phyloP scores from a whole-genome alignment of 2,797 vertebrate genomes.

The Brachyalestes nurse region DNA sequence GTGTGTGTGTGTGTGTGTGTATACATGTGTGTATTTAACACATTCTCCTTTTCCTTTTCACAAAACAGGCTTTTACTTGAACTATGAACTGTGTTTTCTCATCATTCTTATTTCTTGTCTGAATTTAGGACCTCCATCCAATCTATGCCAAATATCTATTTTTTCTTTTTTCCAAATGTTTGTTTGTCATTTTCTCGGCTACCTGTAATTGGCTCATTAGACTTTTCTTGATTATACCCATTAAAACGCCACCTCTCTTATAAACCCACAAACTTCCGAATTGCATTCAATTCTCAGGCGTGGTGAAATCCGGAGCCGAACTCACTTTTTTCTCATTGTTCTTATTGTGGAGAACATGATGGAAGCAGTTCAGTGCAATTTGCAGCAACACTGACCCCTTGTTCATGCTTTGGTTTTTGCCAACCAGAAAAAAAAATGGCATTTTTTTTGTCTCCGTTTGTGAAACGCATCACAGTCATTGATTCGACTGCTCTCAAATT shows the following conservation, averaged over 20 bases:
- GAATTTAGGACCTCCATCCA: conserved; percentile 14
- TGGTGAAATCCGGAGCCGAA: conserved; percentile 14
- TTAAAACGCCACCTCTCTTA: conserved; percentile 70
- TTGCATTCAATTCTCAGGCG: conserved; percentile 37
- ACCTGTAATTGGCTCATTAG: conserved; percentile 81
- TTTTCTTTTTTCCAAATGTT: conserved; percentile 5
- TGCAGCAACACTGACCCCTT: conserved; percentile 36
- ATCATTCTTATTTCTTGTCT: not conserved
- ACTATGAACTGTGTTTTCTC: too few relatives aligned
- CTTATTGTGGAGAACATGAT: conserved; percentile 13
- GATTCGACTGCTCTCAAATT: conserved; percentile 48
- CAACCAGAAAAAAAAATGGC: not conserved
- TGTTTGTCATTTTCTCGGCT: conserved; percentile 60
- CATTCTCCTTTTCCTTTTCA: too few relatives aligned
- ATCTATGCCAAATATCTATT: conserved; percentile 18
- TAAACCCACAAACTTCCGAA: conserved; percentile 45
- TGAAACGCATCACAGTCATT: conserved; percentile 58
- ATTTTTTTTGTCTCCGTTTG: conserved; percentile 47
- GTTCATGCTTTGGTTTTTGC: conserved; percentile 45
- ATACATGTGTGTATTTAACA: too few relatives aligned
- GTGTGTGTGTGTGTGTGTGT: too few relatives aligned
- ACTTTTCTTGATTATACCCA: conserved; percentile 78
- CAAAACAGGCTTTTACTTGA: too few relatives aligned
- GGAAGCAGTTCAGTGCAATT: conserved; percentile 20
- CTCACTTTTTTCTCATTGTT: conserved; percentile 8